Conservation (phyloP, 2,888 invertebrate genomes). For the Drosophila nigritarsus region DNA sequence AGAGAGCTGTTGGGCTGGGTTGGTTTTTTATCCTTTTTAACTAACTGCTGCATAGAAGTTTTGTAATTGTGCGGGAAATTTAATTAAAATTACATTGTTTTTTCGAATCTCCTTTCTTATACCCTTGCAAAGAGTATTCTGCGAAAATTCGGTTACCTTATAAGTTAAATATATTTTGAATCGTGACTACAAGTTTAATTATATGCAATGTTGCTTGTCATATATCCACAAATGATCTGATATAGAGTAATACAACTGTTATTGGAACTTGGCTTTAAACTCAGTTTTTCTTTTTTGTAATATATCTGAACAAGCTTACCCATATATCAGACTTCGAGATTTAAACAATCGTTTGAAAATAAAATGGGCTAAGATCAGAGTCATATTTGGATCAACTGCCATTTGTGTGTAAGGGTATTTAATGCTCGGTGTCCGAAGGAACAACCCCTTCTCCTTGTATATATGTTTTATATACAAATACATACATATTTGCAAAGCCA, state of each 20-base stretch:
- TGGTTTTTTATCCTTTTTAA: slow-evolving; percentile 19
- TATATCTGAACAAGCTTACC: background rate
- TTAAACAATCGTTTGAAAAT: background rate
- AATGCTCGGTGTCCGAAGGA: background rate
- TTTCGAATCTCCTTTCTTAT: slow-evolving; percentile 18
- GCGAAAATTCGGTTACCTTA: background rate
- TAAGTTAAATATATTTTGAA: background rate
- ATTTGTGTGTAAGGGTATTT: background rate
- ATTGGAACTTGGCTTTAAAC: background rate
- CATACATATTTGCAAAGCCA: slow-evolving; percentile 1
- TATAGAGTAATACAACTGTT: background rate
- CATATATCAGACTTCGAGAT: background rate
- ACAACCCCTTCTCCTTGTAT: background rate
- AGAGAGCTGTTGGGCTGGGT: slow-evolving; percentile 3
- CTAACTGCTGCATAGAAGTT: slow-evolving; percentile 26
- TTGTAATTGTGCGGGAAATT: slow-evolving; percentile 49
- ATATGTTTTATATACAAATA: background rate
- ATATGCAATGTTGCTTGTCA: background rate
- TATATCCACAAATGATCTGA: background rate
- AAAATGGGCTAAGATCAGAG: background rate
- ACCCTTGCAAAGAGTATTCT: background rate
- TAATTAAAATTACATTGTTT: slow-evolving; percentile 70
- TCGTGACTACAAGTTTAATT: background rate
- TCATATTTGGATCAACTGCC: background rate
- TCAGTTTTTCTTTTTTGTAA: background rate